Base-by-base conservation (phyloP, 2,797 vertebrate genomes). In the Cryptoprocta ferox region DNA sequence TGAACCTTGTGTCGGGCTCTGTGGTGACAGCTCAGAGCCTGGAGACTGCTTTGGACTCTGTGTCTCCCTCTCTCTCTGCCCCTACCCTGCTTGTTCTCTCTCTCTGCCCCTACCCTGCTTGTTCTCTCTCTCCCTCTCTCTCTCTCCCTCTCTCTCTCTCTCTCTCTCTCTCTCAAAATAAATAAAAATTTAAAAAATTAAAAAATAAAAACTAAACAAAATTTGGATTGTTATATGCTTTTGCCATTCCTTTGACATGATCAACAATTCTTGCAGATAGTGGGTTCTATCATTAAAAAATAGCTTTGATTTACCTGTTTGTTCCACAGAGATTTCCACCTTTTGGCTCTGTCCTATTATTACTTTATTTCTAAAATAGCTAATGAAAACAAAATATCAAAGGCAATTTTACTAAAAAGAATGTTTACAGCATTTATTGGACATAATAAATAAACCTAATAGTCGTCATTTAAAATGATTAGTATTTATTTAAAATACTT, bases 401-500 rank as follows among this genome's bases (percentile, higher is more conserved):
- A 90, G 2, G n/a, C 2, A 35, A 21, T 32, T 92, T 95, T 42
- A 78, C 12, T 61, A 83, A n/a, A 39, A 92, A 84, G 24, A 75
- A 35, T 84, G 28, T 65, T 93, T 73, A 56, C 0, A 59, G 24
- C 37, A 87, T 61, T 84, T 84, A 28, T 37, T 21, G 30, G 15
- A 56, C 15, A 84, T 6, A 35, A 19, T 90, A 30, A 84, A 68
- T 73, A 73, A 94, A 91, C 1, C 4, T 59, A 79, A 53, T 82
- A 15, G 63, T 10, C 3, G 39, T 15, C 12, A 53, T 42, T 42
- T 73, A 37, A 24, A 56, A 70, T 59, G 56, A 59, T 59, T 59
- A 59, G 56, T 19, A 82, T 50, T 13, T 79, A 79, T 42, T 91
- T 91, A 92, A 96, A 93, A 83, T 42, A 80, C 13, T 94, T 81